Base-by-base conservation (phyloP, 2,797 vertebrate genomes). In the Stomatorhinus walkeri region DNA sequence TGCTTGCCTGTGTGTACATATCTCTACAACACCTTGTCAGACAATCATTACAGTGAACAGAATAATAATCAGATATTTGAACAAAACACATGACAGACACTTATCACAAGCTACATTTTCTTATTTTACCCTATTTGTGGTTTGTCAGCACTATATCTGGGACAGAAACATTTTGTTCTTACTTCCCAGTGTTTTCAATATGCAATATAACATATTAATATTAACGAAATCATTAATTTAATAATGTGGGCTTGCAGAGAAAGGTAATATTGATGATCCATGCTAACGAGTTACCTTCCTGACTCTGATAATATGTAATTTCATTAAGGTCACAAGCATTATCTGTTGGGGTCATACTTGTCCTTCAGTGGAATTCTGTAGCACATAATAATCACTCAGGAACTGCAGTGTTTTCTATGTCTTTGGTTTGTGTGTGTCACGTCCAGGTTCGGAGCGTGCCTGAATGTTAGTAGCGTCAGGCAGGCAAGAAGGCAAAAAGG, bases 311-410 rank as follows among this genome's bases (percentile, higher is more conserved):
- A 28, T 85, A 7, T 36, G 83, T 54, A 16, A 85, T 85, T 85
- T 52, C 49, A 51, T 51, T 85, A 52, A 52, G 76, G 76, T 10
- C 40, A 64, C 81, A 22, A 24, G 9, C 81, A 51, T 84, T 54
- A 52, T 85, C 83, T 52, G 83, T 32, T 85, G 83, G 48, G 46
- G 83, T 85, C 83, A 85, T 49, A 51, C 49, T 28, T 85, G 46
- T 85, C 83, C 10, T 28, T 85, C 46, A 52, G 24, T 1, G 9
- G 28, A 85, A 32, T 49, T 10, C 46, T 3, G 83, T 48, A 85
- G 24, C 46, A 52, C 46, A 85, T 54, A 52, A 85, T 85, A 85
- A 85, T 85, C 48, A 85, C 46, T 49, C 46, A 16, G 12, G 49
- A 49, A 48, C 43, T 84, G 81, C 43, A 84, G 83, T 52, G 83